Base-by-base conservation (phyloP, 2,113 vertebrate genomes). In the Solea solea region DNA sequence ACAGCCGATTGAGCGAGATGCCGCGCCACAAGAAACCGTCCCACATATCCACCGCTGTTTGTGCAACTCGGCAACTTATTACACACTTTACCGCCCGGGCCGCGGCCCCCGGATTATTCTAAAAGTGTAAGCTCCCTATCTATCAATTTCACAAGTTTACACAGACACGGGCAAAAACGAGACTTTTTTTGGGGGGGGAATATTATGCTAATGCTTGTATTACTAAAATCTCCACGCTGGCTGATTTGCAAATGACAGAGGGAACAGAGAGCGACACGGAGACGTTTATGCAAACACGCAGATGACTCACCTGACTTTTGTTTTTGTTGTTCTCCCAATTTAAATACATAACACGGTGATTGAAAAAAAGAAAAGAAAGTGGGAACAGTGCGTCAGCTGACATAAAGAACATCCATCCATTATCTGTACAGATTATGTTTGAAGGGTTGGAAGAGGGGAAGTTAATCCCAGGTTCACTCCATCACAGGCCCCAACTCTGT, bases 1-100 rank as follows among this genome's bases (percentile, higher is more conserved):
- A 28, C 9, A 28, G 28, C 68, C 49, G 25, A 21, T 71, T 56
- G 56, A 77, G 40, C 34, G 57, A 63, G 25, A 56, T 68, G 62
- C 51, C 28, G 58, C 58, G n/a, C 25, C 21, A 21, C 21, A 21
- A 40, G 13, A 51, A 50, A 50, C 48, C 49, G 14, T 21, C 64
- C 49, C 45, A 58, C 55, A 27, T 25, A 34, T 10, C 16, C 52
- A 8, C 0, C 13, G 34, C 34, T 16, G 39, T 51, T 55, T 61
- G 15, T 63, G 27, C 60, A 27, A 44, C 14, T 52, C 45, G 48
- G 9, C 25, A 21, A 46, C 44, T 71, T 34, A 15, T 14, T 74
- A 21, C 12, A 53, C 34, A 50, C 21, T 55, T 46, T 13, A 70
- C 71, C 59, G 25, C 34, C 4, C 15, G 3, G 49, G 21, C 21